These are phyloP conservation scores for Leuciscus idus DNA, from an alignment of 2,113 vertebrate genomes.

Conservation along the genomic window DNA sequence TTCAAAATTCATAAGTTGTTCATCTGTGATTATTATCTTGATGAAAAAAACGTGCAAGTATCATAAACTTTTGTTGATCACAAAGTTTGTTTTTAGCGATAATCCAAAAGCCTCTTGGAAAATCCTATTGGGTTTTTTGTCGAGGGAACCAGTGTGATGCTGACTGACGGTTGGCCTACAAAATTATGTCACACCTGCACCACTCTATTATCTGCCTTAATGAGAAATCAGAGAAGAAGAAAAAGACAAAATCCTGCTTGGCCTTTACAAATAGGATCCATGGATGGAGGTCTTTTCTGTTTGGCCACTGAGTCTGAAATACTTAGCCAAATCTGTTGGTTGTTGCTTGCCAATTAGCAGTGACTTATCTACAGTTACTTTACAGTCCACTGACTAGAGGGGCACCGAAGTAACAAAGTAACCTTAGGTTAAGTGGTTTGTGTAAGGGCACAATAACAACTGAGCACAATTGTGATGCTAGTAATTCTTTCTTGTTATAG, in stretches of 20 bases:
- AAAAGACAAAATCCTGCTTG: background rate
- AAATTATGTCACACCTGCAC: too few species aligned
- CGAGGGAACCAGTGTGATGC: too few species aligned
- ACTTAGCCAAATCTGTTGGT: conserved; percentile 9
- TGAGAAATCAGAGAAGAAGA: background rate
- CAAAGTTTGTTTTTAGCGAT: too few species aligned
- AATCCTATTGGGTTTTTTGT: too few species aligned
- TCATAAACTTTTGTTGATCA: too few species aligned
- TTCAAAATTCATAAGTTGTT: too few species aligned
- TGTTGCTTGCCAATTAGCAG: conserved; percentile 6
- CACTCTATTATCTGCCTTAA: background rate
- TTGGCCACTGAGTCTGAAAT: background rate
- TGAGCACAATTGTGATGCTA: background rate
- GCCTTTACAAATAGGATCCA: background rate
- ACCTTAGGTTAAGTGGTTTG: conserved; percentile 5
- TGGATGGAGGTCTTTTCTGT: background rate
- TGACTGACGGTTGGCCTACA: too few species aligned
- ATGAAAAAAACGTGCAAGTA: too few species aligned
- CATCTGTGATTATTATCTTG: too few species aligned
- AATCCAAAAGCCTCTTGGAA: too few species aligned
- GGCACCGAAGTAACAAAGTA: background rate
- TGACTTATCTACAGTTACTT: background rate
- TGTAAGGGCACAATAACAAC: background rate
- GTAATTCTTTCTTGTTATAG: background rate
- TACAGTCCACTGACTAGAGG: conserved; percentile 28